A percentile compares a stretch with the other conserved stretches of the same genome.
Conservation (phyloP, 2,888 invertebrate genomes). For the Dasysyrphus albostriatus region DNA sequence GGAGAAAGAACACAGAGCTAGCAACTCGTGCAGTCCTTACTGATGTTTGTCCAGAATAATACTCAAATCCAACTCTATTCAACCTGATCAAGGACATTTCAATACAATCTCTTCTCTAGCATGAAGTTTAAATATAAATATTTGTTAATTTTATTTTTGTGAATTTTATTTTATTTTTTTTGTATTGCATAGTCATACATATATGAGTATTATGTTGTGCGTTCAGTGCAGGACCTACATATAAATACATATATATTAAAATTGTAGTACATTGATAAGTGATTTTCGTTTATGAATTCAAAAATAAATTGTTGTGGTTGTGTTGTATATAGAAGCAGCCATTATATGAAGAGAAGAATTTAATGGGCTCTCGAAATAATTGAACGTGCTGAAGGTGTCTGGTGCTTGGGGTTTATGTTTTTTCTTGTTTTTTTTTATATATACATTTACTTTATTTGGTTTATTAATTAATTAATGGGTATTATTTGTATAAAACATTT, state of each 20-base stretch:
- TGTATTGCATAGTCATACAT: too few relatives aligned
- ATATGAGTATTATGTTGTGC: too few relatives aligned
- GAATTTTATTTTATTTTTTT: background rate
- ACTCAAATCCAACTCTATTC: slow-evolving; percentile 40
- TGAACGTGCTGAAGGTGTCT: slow-evolving; percentile 48
- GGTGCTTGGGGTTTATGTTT: slow-evolving; percentile 23
- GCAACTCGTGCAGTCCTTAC: slow-evolving; percentile 11
- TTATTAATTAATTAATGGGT: slow-evolving; percentile 55
- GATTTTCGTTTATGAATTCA: slow-evolving; percentile 65
- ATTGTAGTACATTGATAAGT: slow-evolving; percentile 63
- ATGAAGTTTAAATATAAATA: slow-evolving; percentile 10
- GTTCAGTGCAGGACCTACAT: too few relatives aligned
- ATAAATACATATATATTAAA: background rate
- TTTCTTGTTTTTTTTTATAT: background rate
- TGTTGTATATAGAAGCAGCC: slow-evolving; percentile 21
- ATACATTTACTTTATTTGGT: slow-evolving; percentile 17
- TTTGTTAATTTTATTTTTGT: slow-evolving; percentile 26
- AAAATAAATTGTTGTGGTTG: slow-evolving; percentile 45
- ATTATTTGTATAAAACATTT: slow-evolving; percentile 40
- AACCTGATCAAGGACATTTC: slow-evolving; percentile 67
- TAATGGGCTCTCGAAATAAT: slow-evolving; percentile 60
- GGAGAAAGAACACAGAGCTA: slow-evolving; percentile 1
- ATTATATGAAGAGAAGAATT: slow-evolving; percentile 28
- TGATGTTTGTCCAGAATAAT: slow-evolving; percentile 32
- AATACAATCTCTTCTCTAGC: slow-evolving; percentile 29